A percentile compares a stretch with the other conserved stretches of the same genome.
phyloP scores from a whole-genome alignment of 1,140 invertebrate species.

The Drosophila guanche region DNA sequence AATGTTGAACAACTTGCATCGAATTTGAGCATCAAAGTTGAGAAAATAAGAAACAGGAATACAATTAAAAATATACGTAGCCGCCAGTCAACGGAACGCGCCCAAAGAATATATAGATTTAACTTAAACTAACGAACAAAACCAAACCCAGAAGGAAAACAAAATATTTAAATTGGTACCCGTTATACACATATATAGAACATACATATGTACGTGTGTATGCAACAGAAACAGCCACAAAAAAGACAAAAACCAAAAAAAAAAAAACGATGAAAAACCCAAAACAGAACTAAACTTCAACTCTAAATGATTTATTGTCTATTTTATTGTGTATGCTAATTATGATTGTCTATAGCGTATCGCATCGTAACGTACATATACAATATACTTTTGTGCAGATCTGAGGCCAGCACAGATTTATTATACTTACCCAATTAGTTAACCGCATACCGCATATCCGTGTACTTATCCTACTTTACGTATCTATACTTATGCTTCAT shows the following conservation, averaged over 20 bases:
- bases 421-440: conserved; percentile 44
- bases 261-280: conserved; percentile 7
- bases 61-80: conserved; percentile 54
- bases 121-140: conserved; percentile 29
- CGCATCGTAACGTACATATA: conserved; percentile 28
- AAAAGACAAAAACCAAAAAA: conserved; percentile 3
- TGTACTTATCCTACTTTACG: conserved; percentile 41
- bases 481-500: conserved; percentile 28
- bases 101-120: conserved; percentile 49
- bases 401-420: conserved; percentile 22
- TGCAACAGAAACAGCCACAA: conserved; percentile 13
- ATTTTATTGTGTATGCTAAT: conserved; percentile 56
- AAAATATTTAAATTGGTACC: conserved; percentile 41
- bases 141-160: conserved; percentile 15
- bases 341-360: conserved; percentile 51
- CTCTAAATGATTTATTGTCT: conserved; percentile 49
- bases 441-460: conserved; percentile 47
- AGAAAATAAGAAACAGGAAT: conserved; percentile 5
- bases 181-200: conserved; percentile 46
- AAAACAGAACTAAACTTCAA: conserved; percentile 30
- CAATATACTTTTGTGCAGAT: conserved; percentile 26
- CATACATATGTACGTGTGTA: conserved; percentile 37
- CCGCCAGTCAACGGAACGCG: conserved; percentile 75
- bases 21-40: conserved; percentile 9
- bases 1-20: conserved; percentile 22